Evolutionary conservation across 2,113 vertebrate genomes (phyloP).

Genomic region (Mesoclemmys tuberculata): DNA sequence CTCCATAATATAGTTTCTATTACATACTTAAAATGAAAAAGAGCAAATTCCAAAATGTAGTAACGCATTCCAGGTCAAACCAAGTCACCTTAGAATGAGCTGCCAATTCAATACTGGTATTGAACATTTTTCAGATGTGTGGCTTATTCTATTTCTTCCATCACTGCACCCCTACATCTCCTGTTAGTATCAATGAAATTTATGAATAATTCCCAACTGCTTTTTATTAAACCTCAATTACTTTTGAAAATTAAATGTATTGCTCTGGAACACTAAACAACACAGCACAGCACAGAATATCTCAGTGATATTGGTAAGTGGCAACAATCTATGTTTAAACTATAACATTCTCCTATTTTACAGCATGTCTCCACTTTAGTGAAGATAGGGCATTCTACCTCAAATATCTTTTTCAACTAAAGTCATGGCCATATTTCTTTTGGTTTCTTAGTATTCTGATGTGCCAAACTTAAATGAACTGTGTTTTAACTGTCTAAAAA

Average conservation of each 20-base stretch:
- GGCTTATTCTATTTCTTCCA: slow-evolving; percentile 28
- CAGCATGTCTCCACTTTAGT: not conserved
- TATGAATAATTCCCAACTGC: slow-evolving; percentile 39
- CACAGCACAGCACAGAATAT: not conserved
- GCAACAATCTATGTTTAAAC: slow-evolving; percentile 29
- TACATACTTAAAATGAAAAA: not conserved
- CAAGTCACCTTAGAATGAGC: not conserved
- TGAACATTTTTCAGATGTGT: slow-evolving; percentile 28
- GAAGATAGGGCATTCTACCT: slow-evolving; percentile 23
- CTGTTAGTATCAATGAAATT: slow-evolving; percentile 14
- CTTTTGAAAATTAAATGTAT: slow-evolving; percentile 13
- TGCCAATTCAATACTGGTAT: not conserved
- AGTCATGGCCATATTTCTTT: slow-evolving; percentile 44
- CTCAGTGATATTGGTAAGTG: slow-evolving; percentile 22
- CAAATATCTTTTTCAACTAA: slow-evolving; percentile 16
- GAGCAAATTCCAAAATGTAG: not conserved
- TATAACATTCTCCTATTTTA: slow-evolving; percentile 26
- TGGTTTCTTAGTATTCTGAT: slow-evolving; percentile 32
- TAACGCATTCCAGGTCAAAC: not conserved
- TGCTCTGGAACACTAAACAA: slow-evolving; percentile 22
- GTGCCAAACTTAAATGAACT: slow-evolving; percentile 35
- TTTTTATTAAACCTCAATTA: slow-evolving; percentile 25
- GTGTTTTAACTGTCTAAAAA: not conserved
- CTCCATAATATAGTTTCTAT: not conserved
- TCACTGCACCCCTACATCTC: not conserved